Evolutionary conservation across 2,888 invertebrate genomes (phyloP), one percentile per base, ranked within the genome.

Genomic region (Phymatocera aterrima): DNA sequence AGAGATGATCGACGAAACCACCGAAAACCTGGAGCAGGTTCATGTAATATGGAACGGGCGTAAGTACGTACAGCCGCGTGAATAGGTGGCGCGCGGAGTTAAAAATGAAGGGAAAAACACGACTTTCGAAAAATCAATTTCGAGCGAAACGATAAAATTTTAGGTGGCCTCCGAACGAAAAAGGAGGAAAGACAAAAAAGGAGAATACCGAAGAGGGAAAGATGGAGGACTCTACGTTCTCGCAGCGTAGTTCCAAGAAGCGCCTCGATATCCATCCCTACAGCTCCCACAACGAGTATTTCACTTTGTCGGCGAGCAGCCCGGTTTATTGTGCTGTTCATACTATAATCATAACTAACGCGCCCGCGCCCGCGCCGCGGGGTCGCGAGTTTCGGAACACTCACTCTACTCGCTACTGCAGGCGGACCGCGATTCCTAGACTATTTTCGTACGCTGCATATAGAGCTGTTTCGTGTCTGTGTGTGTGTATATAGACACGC

Each of bases 251-350:
- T 82, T 82, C 79, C 79, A 72, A 83, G 83, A 82, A 82, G 79
- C 79, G 74, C 43, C 54, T 80, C 80, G n/a, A 40, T 78, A 80
- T 70, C 48, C 80, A 77, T 80, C 80, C 78, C 80, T 61, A 57
- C 40, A 40, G 8, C 57, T 57, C 28, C 28, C 28, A 4, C 12
- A 57, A 21, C 79, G 78, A 81, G 77, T n/a, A n/a, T n/a, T 81
- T 79, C 82, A 84, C 86, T 86, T 86, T 85, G 85, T 86, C 84
- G 86, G 85, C 84, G 61, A 81, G n/a, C n/a, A n/a, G n/a, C n/a
- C n/a, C n/a, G 82, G 75, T 75, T 75, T 75, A 60, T 75, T 75
- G 57, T 75, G 48, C 51, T 72, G n/a, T n/a, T n/a, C n/a, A n/a
- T n/a, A n/a, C n/a, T 51, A 72, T 72, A 72, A 72, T 75, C 54